A percentile compares a stretch with the other conserved stretches of the same genome.
phyloP scores from a whole-genome alignment of 2,888 invertebrate species.

The Anarsia innoxiella region DNA sequence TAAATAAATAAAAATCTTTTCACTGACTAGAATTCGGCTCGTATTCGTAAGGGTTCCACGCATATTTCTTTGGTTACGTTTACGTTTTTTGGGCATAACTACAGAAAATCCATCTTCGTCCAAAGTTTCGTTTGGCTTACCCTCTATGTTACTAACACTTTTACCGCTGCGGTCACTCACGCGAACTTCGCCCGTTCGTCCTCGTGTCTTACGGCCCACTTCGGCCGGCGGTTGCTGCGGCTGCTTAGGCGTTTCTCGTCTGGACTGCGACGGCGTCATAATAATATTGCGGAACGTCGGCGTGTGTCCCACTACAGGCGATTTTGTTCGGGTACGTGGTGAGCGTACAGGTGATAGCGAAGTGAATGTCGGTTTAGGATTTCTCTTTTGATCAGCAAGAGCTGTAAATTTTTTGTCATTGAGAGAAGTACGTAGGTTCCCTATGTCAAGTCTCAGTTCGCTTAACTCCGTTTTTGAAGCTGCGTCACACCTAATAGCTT shows the following conservation, averaged over 20 bases:
- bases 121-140: background rate
- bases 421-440: too few species aligned
- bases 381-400: background rate
- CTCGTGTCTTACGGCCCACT: too few species aligned
- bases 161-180: background rate
- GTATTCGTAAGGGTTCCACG: background rate
- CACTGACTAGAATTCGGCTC: background rate
- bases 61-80: background rate
- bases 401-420: too few species aligned
- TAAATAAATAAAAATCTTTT: background rate
- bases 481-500: background rate
- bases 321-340: too few species aligned
- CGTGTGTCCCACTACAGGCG: background rate
- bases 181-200: too few species aligned
- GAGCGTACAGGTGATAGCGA: background rate
- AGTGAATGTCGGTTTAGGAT: background rate
- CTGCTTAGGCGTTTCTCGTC: too few species aligned
- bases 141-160: background rate
- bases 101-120: background rate
- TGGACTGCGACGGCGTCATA: too few species aligned
- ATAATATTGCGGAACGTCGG: background rate
- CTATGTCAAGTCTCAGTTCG: too few species aligned
- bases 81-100: background rate
- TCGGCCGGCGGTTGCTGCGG: too few species aligned
- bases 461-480: background rate